Evolutionary conservation across 2,113 vertebrate species (phyloP).

Genomic region (Acrocephalus arundinaceus): DNA sequence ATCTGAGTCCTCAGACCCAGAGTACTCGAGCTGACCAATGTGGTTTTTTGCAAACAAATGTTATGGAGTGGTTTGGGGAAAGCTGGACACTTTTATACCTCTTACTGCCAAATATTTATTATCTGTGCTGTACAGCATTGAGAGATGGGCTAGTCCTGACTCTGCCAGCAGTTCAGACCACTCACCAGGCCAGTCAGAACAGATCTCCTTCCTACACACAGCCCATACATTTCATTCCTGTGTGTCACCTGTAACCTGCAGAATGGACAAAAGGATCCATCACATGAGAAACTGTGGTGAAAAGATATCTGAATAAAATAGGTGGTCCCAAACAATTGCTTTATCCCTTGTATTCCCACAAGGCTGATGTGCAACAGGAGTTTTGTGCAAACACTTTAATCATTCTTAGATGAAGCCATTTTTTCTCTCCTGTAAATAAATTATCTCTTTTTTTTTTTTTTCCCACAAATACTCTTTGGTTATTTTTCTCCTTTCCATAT

Average conservation of each 20-base stretch:
- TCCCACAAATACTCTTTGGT: not conserved
- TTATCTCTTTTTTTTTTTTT: not conserved
- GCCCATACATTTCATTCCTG: not conserved
- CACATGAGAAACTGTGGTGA: not conserved
- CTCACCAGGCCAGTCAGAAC: not conserved
- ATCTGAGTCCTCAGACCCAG: not conserved
- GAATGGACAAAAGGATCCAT: not conserved
- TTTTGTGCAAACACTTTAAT: not conserved
- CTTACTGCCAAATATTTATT: not conserved
- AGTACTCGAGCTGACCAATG: fast-evolving
- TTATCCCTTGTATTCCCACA: not conserved
- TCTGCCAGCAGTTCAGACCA: not conserved
- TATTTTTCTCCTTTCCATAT: not conserved
- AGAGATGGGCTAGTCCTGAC: not conserved
- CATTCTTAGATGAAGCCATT: not conserved
- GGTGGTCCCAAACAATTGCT: not conserved
- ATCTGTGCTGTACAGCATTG: not conserved
- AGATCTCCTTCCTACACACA: not conserved
- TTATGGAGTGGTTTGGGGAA: not conserved
- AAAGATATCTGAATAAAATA: not conserved
- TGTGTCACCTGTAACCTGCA: not conserved
- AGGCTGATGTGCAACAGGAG: not conserved
- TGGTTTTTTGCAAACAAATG: not conserved
- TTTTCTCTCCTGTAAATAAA: not conserved
- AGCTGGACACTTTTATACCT: not conserved